Conservation (phyloP, 1,140 invertebrate genomes). For the Metopolophium dirhodum region DNA sequence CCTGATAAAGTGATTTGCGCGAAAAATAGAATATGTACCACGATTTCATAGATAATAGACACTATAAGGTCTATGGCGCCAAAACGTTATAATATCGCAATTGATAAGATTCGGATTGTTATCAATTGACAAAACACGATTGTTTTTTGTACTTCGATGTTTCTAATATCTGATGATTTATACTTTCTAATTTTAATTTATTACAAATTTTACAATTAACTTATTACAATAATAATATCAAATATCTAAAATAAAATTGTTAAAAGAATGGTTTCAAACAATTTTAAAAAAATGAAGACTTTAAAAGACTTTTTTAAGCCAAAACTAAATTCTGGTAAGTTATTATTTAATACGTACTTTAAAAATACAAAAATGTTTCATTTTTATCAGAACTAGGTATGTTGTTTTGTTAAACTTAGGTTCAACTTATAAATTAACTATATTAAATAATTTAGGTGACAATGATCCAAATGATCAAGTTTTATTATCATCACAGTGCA, state of each 20-base stretch:
- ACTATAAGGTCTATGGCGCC: too few relatives aligned
- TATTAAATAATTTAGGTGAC: constrained; percentile 15
- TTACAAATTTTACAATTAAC: too few relatives aligned
- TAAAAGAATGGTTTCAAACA: neutral
- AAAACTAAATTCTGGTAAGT: constrained; percentile 26
- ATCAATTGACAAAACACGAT: neutral
- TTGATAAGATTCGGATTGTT: neutral
- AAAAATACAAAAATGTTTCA: neutral
- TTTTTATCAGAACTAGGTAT: neutral
- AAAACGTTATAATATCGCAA: neutral
- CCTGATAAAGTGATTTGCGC: too few relatives aligned
- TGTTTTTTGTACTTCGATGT: too few relatives aligned
- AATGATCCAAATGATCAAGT: constrained; percentile 11
- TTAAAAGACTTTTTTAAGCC: neutral
- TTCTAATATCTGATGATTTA: too few relatives aligned
- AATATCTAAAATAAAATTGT: neutral
- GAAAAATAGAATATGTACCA: neutral
- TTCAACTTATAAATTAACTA: neutral
- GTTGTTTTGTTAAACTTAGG: neutral
- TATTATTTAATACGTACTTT: neutral
- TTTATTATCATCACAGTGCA: neutral
- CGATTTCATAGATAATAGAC: neutral
- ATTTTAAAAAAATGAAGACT: neutral
- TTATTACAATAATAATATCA: too few relatives aligned
- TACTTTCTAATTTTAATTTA: too few relatives aligned